Evolutionary conservation across 2,888 invertebrate species (phyloP).

Genomic region (Dolichomitus sp.): DNA sequence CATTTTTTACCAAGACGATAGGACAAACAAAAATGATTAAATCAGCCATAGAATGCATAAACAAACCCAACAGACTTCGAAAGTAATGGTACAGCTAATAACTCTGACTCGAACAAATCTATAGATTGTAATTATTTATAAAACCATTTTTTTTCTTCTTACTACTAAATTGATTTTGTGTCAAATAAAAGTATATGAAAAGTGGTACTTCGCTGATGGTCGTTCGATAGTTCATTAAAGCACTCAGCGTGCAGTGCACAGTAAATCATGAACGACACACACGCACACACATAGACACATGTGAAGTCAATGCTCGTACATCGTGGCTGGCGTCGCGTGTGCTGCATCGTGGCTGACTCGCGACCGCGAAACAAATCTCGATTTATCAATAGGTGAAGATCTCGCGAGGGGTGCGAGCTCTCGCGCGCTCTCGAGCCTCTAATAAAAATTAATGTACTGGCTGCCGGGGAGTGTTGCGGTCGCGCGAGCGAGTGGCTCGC

Average conservation of each 20-base stretch:
- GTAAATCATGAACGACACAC: constrained; percentile 17
- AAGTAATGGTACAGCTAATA: too few species aligned
- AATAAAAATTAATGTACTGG: constrained; percentile 52
- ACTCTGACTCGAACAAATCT: not conserved
- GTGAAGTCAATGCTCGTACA: not conserved
- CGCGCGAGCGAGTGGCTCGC: constrained; percentile 28
- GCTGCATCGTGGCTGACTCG: constrained; percentile 31
- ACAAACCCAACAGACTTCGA: too few species aligned
- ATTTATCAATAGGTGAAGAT: constrained; percentile 59
- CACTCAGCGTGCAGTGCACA: not conserved
- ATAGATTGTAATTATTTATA: not conserved
- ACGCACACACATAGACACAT: not conserved
- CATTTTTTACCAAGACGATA: too few species aligned
- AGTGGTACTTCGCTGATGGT: not conserved
- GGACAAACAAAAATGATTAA: too few species aligned
- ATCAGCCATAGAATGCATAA: too few species aligned
- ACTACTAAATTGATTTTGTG: not conserved
- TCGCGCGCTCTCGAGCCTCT: constrained; percentile 20
- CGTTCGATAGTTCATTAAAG: constrained; percentile 19
- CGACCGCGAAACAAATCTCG: constrained; percentile 61
- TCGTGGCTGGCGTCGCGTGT: constrained; percentile 19
- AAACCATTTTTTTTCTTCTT: not conserved
- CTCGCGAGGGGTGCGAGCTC: constrained; percentile 34
- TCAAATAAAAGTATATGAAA: constrained; percentile 1
- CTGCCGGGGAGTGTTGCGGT: constrained; percentile 42